Evolutionary conservation across 2,888 invertebrate genomes (phyloP), one percentile per base, ranked within the genome.

Genomic region (Corbicula japonica): DNA sequence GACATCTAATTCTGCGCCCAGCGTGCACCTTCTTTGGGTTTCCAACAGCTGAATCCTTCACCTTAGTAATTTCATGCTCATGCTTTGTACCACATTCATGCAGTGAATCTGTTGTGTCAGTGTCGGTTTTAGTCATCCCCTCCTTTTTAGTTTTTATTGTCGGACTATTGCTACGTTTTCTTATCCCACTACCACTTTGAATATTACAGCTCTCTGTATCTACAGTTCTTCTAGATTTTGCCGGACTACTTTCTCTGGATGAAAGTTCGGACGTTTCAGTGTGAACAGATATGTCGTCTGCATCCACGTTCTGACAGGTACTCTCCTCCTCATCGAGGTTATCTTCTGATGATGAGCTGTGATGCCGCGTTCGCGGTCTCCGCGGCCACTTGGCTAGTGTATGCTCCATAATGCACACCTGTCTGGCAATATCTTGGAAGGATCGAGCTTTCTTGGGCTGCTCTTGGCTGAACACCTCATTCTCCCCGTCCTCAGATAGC

Each of bases 331-430:
- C 80, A 8, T 73, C 82, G 18, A 69, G 50, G 26, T 73, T 83
- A 69, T 91, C 91, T 81, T 91, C 91, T 1, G 91, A 91, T 1
- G 91, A 91, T 1, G 90, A 90, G 46, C 91, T 91, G 71, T 91
- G 91, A 68, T 91, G 91, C 3, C 90, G 80, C 2, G 75, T 74
- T 4, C 75, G 75, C n/a, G 87, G 82, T 41, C 87, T 76, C 15
- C 84, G 61, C 6, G 89, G 90, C 91, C 91, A 91, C 41, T 74
- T 72, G 44, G 81, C 52, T n/a, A 92, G 74, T n/a, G 92, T 91
- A 35, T 83, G 86, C 69, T 91, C 91, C 63, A 88, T 86, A 48
- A 86, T 77, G 15, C 86, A 56, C 21, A 92, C 87, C 50, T 88
- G 86, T 32, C 80, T 78, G 5, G 90, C 92, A n/a, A 91, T 84